Base-by-base conservation (phyloP, 1,140 invertebrate species). In the Zaprionus lachaisei region DNA sequence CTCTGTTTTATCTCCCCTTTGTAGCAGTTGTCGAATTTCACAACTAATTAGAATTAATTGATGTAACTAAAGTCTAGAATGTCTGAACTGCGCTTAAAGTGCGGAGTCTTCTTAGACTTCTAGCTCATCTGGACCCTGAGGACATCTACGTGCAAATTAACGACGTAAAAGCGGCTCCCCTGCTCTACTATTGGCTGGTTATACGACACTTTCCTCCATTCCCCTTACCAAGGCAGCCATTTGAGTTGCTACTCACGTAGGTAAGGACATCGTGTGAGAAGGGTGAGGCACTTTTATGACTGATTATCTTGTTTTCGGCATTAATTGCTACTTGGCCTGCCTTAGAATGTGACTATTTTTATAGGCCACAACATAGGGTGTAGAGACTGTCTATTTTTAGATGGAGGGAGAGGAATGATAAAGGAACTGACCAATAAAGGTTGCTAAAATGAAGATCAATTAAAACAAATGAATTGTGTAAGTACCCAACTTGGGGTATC, bases 231-330 rank as follows among this genome's bases (percentile, higher is more conserved):
- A n/a, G 47, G 20, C 65, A 61, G 57, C 68, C 74, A 71, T 44
- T 86, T 83, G 54, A 57, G 73, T 73, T 83, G 65, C 83, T 44
- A 56, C 83, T 86, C 83, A 86, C 83, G 83, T 86, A 80, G 76
- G 41, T 17, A 7, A 14, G 31, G 9, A 31, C 28, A 31, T 31
- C 28, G 28, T 9, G 9, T 34, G 38, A 41, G 34, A 24, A 58
- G 54, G 49, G 6, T 22, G 63, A 12, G 9, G 12, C 3, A 63
- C 76, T 87, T 86, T 86, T 86, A 87, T 86, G 83, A 86, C 83
- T 86, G 83, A 86, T 87, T 86, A 86, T 86, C 83, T 72, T 83
- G 83, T 86, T 83, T 86, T 80, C 80, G 83, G 83, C 83, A 70
- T 86, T 86, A 86, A 86, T 86, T 86, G 83, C 83, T 83, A 86